phyloP scores from a whole-genome alignment of 1,140 invertebrate genomes.

The Tetramorium parvispinum region DNA sequence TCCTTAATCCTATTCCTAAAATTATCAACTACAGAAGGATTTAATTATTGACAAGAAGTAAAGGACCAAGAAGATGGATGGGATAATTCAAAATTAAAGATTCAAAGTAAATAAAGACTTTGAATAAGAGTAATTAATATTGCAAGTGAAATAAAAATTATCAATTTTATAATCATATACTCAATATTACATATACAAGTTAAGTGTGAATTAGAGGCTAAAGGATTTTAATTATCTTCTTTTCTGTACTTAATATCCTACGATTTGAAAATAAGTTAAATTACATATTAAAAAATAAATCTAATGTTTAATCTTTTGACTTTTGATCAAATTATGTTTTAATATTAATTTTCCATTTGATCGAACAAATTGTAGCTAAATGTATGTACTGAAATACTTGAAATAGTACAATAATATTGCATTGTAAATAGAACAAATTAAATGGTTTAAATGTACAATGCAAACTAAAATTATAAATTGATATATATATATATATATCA shows the following conservation, averaged over 20 bases:
- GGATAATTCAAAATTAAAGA: conserved; percentile 35
- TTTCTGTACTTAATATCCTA: conserved; percentile 29
- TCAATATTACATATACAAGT: conserved; percentile 15
- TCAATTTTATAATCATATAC: conserved; percentile 16
- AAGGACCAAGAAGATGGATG: conserved; percentile 70
- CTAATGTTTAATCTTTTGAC: not conserved
- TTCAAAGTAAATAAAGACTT: conserved; percentile 49
- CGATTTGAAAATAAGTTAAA: conserved; percentile 13
- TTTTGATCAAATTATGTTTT: not conserved
- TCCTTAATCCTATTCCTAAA: conserved; percentile 51
- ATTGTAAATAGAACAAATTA: conserved; percentile 61
- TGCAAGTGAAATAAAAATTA: conserved; percentile 5
- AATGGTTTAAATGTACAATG: conserved; percentile 52
- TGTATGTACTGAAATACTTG: conserved; percentile 23
- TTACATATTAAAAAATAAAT: conserved; percentile 17
- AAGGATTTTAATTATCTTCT: conserved; percentile 12
- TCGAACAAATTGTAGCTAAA: conserved; percentile 17
- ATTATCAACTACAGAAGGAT: conserved; percentile 32
- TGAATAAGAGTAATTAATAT: not conserved
- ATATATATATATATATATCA: not conserved
- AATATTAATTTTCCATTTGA: not conserved
- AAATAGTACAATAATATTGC: conserved; percentile 52
- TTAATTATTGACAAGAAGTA: conserved; percentile 56
- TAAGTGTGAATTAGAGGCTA: conserved; percentile 30
- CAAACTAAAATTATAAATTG: conserved; percentile 50